phyloP scores from a whole-genome alignment of 2,888 invertebrate species.

The Perdita meconis region DNA sequence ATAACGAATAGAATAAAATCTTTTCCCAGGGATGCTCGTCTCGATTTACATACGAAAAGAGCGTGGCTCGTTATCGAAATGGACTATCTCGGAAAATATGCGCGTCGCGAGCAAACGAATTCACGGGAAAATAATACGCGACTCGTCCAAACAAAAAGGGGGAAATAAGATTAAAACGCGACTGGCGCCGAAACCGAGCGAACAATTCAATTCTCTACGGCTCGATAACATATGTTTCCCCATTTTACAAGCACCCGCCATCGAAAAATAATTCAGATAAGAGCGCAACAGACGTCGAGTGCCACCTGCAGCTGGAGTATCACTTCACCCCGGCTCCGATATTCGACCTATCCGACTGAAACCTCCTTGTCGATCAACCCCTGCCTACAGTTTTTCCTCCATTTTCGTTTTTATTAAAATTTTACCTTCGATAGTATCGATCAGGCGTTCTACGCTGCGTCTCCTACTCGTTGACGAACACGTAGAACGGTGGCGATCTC shows the following conservation, averaged over 20 bases:
- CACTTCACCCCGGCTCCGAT: not conserved
- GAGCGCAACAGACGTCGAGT: not conserved
- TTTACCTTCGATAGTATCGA: not conserved
- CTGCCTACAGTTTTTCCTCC: too few relatives aligned
- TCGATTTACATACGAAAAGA: not conserved
- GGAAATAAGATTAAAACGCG: not conserved
- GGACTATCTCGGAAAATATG: conserved; percentile 6
- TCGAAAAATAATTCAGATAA: not conserved
- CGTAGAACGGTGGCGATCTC: too few relatives aligned
- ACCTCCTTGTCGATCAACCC: conserved; percentile 17
- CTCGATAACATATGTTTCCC: not conserved
- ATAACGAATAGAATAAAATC: conserved; percentile 3
- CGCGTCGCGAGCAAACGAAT: not conserved
- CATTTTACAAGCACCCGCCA: not conserved
- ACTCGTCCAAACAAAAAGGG: not conserved
- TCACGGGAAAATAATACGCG: not conserved
- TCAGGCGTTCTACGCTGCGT: too few relatives aligned
- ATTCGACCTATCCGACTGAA: not conserved
- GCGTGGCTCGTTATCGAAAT: conserved; percentile 19
- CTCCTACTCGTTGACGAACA: too few relatives aligned
- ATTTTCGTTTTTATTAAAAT: not conserved
- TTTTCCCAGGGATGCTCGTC: conserved; percentile 4
- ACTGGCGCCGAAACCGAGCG: not conserved
- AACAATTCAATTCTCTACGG: not conserved
- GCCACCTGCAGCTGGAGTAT: not conserved